Conservation (phyloP, 1,140 invertebrate genomes). For the Heterodera schachtii region DNA sequence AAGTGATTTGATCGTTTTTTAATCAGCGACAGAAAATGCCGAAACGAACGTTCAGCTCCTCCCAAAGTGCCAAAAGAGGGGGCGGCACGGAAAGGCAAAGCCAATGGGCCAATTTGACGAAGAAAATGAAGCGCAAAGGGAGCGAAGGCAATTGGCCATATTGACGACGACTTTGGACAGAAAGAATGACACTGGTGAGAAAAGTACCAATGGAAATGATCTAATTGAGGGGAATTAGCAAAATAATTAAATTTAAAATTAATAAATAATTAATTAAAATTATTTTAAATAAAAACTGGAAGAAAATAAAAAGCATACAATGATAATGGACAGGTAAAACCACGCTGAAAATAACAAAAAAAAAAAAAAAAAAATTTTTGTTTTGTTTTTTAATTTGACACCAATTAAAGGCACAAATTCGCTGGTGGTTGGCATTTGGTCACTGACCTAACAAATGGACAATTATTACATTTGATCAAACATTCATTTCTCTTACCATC, state of each 20-base stretch:
- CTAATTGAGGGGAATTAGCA: slow-evolving; percentile 1
- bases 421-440: slow-evolving; percentile 64
- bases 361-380: too few species aligned
- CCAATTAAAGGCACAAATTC: slow-evolving; percentile 64
- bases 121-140: slow-evolving; percentile 56
- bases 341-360: slow-evolving; percentile 36
- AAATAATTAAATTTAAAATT: neutral
- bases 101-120: slow-evolving; percentile 46
- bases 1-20: neutral
- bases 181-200: slow-evolving; percentile 59
- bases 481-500: slow-evolving; percentile 43
- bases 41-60: slow-evolving; percentile 55
- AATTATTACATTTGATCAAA: neutral
- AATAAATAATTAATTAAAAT: neutral
- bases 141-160: slow-evolving; percentile 58
- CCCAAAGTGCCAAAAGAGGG: slow-evolving; percentile 55
- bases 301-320: slow-evolving; percentile 11
- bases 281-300: neutral
- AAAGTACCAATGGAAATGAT: slow-evolving; percentile 65
- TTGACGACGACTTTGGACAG: slow-evolving; percentile 62
- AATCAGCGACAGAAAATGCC: too few species aligned
- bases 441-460: slow-evolving; percentile 19
- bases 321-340: slow-evolving; percentile 61
- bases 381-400: slow-evolving; percentile 6
- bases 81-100: slow-evolving; percentile 59